These are phyloP conservation scores for Trichogramma dendrolimi DNA, from an alignment of 2,888 invertebrate genomes.

Conservation along the genomic window DNA sequence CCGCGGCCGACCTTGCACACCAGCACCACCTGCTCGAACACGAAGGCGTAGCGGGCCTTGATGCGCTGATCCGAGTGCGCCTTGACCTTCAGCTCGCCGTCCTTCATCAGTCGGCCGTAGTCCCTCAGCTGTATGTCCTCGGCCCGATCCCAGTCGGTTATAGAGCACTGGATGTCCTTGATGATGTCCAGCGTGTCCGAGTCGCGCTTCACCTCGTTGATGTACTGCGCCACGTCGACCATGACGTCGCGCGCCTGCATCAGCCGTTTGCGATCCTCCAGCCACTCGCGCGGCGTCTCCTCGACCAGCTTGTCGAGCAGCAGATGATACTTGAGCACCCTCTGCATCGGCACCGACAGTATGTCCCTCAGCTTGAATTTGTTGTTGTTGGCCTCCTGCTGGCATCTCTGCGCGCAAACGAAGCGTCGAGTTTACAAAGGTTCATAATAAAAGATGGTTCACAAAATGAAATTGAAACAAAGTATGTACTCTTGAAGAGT, in stretches of 20 bases:
- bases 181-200: constrained; percentile 88
- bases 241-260: constrained; percentile 89
- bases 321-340: constrained; percentile 95
- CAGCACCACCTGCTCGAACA: constrained; percentile 95
- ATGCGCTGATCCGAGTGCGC: constrained; percentile 84
- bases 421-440: constrained; percentile 34
- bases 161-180: constrained; percentile 80
- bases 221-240: constrained; percentile 94
- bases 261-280: constrained; percentile 78
- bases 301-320: constrained; percentile 84
- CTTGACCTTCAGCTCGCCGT: constrained; percentile 88
- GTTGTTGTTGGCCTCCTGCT: constrained; percentile 89
- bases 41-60: constrained; percentile 85
- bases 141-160: constrained; percentile 77
- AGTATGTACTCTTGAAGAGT: too few species aligned
- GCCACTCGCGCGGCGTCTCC: constrained; percentile 78
- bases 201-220: constrained; percentile 96
- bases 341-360: constrained; percentile 95
- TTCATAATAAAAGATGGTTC: constrained; percentile 49
- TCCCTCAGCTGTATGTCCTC: constrained; percentile 78
- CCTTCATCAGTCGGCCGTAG: constrained; percentile 86
- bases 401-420: constrained; percentile 71
- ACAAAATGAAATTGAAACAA: neutral
- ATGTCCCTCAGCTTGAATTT: constrained; percentile 93
- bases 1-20: constrained; percentile 83